Conservation (phyloP, 2,888 invertebrate genomes). For the Drosophila conformis region DNA sequence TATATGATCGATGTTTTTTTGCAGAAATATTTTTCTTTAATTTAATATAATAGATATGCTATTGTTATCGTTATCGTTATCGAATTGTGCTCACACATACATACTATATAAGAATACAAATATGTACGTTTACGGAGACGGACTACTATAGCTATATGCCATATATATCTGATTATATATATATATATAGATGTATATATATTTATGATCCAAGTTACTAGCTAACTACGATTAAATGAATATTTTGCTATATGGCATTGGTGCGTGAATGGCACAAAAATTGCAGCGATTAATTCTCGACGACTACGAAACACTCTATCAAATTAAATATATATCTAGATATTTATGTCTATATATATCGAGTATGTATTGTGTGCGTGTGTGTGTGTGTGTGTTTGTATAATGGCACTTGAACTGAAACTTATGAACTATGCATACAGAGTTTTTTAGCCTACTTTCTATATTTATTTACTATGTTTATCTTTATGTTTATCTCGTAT, state of each 20-base stretch:
- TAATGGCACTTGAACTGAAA: constrained; percentile 78
- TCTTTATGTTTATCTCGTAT: neutral
- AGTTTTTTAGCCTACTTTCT: neutral
- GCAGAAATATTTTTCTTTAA: neutral
- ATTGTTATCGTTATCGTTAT: neutral
- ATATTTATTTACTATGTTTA: constrained; percentile 17
- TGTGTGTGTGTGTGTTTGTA: constrained; percentile 21
- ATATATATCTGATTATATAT: neutral
- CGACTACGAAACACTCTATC: constrained; percentile 41
- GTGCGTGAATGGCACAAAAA: constrained; percentile 75
- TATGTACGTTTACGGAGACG: neutral
- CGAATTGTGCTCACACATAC: neutral
- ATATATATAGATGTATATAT: constrained; percentile 4
- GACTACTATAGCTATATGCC: neutral
- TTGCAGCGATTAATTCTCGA: constrained; percentile 33
- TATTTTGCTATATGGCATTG: constrained; percentile 74
- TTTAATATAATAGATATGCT: neutral
- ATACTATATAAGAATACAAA: neutral
- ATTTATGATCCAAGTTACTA: constrained; percentile 38
- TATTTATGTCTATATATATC: constrained; percentile 7
- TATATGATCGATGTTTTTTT: neutral
- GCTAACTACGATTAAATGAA: constrained; percentile 30
- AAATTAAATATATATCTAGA: constrained; percentile 21
- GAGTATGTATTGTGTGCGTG: constrained; percentile 8
- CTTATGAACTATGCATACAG: constrained; percentile 52